phyloP scores from a whole-genome alignment of 2,113 vertebrate species.

The Sterna hirundo region DNA sequence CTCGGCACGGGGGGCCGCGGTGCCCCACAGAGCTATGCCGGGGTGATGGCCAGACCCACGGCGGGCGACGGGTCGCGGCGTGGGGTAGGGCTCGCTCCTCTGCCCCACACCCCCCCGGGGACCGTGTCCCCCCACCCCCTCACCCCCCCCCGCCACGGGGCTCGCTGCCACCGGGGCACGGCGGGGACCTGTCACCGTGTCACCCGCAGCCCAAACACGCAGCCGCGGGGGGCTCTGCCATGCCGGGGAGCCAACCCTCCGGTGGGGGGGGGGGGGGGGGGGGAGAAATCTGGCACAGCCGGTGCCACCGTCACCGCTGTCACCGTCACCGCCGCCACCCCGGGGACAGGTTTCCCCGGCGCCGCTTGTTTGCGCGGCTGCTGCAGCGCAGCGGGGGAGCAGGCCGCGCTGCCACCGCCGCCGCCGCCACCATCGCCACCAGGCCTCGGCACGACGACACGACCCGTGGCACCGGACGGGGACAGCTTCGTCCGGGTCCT shows the following conservation, averaged over 20 bases:
- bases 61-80: too few relatives aligned
- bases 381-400: not conserved
- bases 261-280: too few relatives aligned
- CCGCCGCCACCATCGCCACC: not conserved
- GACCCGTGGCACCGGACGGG: not conserved
- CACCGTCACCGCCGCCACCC: not conserved
- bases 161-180: too few relatives aligned
- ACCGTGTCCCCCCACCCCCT: too few relatives aligned
- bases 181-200: not conserved
- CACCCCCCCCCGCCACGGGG: too few relatives aligned
- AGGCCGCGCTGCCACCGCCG: not conserved
- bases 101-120: too few relatives aligned
- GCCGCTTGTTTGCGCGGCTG: not conserved
- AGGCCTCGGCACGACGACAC: fast-evolving
- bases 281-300: not conserved
- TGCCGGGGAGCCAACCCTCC: not conserved
- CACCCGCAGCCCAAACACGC: not conserved
- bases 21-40: too few relatives aligned
- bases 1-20: too few relatives aligned
- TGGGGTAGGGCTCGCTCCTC: too few relatives aligned
- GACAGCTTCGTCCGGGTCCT: too few relatives aligned
- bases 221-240: not conserved
- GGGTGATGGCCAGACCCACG: too few relatives aligned
- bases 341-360: not conserved
- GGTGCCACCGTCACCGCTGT: not conserved